Percentiles rank a stretch among this genome's conserved stretches.
phyloP scores from a whole-genome alignment of 2,888 invertebrate species.

The Lasioglossum figueresi region DNA sequence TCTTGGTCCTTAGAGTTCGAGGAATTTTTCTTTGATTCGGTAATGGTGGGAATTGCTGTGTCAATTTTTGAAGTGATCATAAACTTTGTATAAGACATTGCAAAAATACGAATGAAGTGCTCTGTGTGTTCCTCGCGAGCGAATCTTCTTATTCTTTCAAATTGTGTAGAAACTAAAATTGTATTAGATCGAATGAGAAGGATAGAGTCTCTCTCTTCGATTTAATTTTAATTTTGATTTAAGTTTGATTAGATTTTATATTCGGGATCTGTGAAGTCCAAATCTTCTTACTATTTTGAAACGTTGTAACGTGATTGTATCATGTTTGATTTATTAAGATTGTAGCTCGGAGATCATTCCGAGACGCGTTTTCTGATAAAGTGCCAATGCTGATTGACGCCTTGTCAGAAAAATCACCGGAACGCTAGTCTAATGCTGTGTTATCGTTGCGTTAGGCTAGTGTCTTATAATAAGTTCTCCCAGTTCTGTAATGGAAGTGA shows the following conservation, averaged over 20 bases:
- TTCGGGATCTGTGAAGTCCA: not conserved
- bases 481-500: not conserved
- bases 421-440: conserved; percentile 16
- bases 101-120: not conserved
- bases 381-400: conserved; percentile 62
- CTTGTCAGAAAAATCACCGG: conserved; percentile 45
- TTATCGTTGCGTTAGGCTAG: conserved; percentile 1
- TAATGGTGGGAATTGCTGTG: not conserved
- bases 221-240: conserved; percentile 22
- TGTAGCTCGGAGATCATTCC: not conserved
- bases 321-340: not conserved
- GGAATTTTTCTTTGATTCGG: not conserved
- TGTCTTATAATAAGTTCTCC: not conserved
- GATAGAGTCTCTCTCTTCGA: conserved; percentile 22
- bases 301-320: not conserved
- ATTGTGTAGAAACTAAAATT: not conserved
- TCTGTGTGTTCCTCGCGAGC: not conserved
- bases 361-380: conserved; percentile 52
- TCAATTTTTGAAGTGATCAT: not conserved
- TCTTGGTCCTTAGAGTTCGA: not conserved
- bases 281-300: not conserved
- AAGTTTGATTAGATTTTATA: no score
- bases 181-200: conserved; percentile 27
- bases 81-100: not conserved
- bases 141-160: not conserved